Percentiles rank a stretch among this genome's conserved stretches.
These are phyloP conservation scores for Panagrolaimus sp. DNA, from an alignment of 1,140 invertebrate species.

Conservation along the genomic window DNA sequence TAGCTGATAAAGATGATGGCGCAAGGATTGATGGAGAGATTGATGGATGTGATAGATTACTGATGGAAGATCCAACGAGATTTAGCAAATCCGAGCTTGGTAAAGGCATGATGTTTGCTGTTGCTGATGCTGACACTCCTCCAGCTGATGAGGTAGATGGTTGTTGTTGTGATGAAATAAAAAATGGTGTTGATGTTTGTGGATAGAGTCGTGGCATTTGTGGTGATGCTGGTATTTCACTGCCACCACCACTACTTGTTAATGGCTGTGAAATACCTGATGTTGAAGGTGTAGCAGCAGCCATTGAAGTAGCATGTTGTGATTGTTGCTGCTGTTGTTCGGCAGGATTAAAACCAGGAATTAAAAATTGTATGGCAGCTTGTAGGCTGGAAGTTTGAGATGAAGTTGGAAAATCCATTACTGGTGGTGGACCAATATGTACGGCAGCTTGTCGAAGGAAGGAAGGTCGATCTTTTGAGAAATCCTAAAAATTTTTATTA, in stretches of 20 bases:
- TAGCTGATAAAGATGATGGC: background rate
- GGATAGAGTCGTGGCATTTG: background rate
- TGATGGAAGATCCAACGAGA: background rate
- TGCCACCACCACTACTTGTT: background rate
- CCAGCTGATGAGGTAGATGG: background rate
- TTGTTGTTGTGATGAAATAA: background rate
- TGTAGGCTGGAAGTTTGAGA: constrained; percentile 23
- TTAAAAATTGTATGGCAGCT: constrained; percentile 35
- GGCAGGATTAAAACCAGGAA: constrained; percentile 20
- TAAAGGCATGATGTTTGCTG: background rate
- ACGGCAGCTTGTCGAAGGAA: constrained; percentile 46
- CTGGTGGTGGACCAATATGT: constrained; percentile 51
- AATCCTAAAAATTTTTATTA: constrained; percentile 38
- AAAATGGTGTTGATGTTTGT: background rate
- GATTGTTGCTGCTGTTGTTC: background rate
- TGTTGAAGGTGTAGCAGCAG: background rate
- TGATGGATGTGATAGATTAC: background rate
- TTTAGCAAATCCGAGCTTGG: background rate
- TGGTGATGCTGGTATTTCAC: too few species aligned
- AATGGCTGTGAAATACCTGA: too few species aligned
- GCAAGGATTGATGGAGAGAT: background rate
- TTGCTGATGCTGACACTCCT: background rate
- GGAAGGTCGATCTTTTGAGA: constrained; percentile 45
- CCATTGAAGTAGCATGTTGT: background rate
- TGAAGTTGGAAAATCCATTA: constrained; percentile 26